These are phyloP conservation scores for Drosophila triauraria DNA, from an alignment of 1,140 invertebrate species.

Conservation along the genomic window DNA sequence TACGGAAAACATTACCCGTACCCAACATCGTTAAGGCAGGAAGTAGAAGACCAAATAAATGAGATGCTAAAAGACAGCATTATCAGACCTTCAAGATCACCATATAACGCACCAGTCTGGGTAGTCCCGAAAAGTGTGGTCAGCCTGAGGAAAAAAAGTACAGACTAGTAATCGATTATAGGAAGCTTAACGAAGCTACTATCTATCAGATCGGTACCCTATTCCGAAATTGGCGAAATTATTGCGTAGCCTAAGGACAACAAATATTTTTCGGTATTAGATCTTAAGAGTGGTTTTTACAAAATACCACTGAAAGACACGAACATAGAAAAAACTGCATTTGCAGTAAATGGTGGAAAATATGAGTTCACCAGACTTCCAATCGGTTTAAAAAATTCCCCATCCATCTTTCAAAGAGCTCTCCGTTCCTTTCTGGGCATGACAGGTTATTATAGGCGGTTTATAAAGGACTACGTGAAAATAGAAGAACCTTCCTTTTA, in stretches of 20 bases:
- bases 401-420: neutral
- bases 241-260: neutral
- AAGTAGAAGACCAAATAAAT: neutral
- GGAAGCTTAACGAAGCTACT: conserved; percentile 4
- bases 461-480: too few species aligned
- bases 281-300: neutral
- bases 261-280: neutral
- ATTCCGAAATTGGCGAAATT: neutral
- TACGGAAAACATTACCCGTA: neutral
- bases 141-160: neutral
- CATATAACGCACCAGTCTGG: neutral
- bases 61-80: neutral
- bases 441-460: too few species aligned
- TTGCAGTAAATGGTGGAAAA: neutral
- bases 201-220: neutral
- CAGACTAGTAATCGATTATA: neutral
- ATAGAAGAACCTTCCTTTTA: too few species aligned
- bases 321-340: neutral
- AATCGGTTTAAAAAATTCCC: neutral
- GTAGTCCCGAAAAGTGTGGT: neutral
- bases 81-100: neutral
- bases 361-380: neutral
- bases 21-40: neutral
- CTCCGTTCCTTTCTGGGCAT: too few species aligned
- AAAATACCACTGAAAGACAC: neutral